Conservation (phyloP, 2,888 invertebrate genomes). For the Arrhopalites spinosus region DNA sequence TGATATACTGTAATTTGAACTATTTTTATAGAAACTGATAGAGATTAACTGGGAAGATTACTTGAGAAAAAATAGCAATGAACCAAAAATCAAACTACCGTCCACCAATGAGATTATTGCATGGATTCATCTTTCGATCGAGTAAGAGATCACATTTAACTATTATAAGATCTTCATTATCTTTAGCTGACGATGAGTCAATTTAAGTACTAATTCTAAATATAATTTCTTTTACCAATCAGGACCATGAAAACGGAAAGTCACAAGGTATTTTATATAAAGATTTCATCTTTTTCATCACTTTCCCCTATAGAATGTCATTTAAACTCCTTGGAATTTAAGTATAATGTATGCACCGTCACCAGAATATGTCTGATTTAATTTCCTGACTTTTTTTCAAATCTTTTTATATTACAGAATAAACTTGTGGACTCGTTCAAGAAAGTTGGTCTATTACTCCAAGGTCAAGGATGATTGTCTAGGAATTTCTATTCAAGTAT, state of each 20-base stretch:
- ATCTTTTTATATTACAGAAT: slow-evolving; percentile 12
- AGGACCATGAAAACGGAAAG: slow-evolving; percentile 20
- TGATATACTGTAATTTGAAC: too few relatives aligned
- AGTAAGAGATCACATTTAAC: slow-evolving; percentile 39
- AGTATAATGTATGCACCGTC: too few relatives aligned
- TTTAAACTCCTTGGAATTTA: too few relatives aligned
- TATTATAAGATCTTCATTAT: too few relatives aligned
- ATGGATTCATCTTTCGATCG: slow-evolving; percentile 55
- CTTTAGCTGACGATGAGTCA: too few relatives aligned
- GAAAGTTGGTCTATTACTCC: slow-evolving; percentile 21
- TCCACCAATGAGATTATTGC: slow-evolving; percentile 52
- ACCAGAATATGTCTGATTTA: too few relatives aligned
- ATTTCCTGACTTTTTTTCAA: background rate
- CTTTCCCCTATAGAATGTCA: background rate
- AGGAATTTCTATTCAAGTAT: background rate
- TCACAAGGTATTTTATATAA: slow-evolving; percentile 8
- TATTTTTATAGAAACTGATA: slow-evolving; percentile 45
- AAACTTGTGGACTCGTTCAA: slow-evolving; percentile 34
- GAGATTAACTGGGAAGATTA: slow-evolving; percentile 50
- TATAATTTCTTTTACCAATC: too few relatives aligned
- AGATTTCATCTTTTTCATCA: background rate
- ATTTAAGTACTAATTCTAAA: too few relatives aligned
- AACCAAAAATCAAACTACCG: slow-evolving; percentile 51
- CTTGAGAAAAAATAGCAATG: slow-evolving; percentile 38
- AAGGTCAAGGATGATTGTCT: background rate